Evolutionary conservation across 2,113 vertebrate genomes (phyloP), one percentile per base, ranked within the genome.

Genomic region (Gorsachius goisagi): DNA sequence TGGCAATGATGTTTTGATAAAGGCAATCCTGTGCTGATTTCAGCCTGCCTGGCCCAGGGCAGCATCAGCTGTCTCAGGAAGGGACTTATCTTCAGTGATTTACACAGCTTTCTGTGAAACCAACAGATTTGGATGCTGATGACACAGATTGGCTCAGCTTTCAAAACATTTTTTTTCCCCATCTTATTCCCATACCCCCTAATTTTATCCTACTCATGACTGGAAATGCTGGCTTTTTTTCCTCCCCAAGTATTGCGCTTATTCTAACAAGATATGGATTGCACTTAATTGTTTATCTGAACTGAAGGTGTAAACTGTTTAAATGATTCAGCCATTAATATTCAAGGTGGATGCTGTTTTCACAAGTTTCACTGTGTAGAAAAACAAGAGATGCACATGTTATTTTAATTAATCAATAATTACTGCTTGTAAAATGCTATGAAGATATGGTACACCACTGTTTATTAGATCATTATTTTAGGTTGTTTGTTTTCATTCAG

Each of bases 341-440:
- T 92, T 90, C 82, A 74, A 90, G 79, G 80, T 90, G 60, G 53
- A 16, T 87, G 76, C 45, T 49, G 39, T 86, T 92, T 87, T 75
- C 60, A 11, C 53, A 39, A 0, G 0, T 55, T 77, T 14, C 30
- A 18, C 64, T 39, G 28, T 24, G 45, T 0, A 0, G 60, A 81
- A 93, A 77, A 96, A 35, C 28, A 77, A 66, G 82, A 79, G 59
- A 28, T 5, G 7, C 23, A 39, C 12, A 9, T 6, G 67, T 45
- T 66, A 50, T 59, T 93, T 83, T 79, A 88, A 83, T 88, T 74
- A 76, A 47, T 67, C 37, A 20, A 27, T 77, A 90, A 92, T 89
- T 83, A 49, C 83, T 56, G 47, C 39, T 89, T 30, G 88, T 71
- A 71, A 92, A 95, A 74, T 23, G 12, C 44, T 84, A 24, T 13